These are phyloP conservation scores for Kradibia gibbosae DNA, from an alignment of 1,140 invertebrate genomes.

Conservation along the genomic window DNA sequence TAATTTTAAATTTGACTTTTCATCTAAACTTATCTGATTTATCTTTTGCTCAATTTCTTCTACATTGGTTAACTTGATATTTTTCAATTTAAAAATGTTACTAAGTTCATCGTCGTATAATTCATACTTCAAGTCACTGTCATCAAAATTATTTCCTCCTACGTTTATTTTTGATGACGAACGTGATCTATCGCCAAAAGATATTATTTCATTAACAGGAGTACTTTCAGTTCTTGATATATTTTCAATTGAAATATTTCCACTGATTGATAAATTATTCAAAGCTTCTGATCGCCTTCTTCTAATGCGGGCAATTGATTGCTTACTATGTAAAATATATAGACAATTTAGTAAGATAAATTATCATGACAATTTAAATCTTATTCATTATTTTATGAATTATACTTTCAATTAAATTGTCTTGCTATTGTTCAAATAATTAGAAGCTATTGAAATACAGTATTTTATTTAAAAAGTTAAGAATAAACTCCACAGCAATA, in stretches of 20 bases:
- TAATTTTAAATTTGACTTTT: slow-evolving; percentile 51
- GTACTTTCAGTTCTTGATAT: not conserved
- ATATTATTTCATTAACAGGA: slow-evolving; percentile 13
- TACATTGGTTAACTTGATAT: slow-evolving; percentile 50
- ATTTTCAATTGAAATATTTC: slow-evolving; percentile 23
- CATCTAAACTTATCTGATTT: slow-evolving; percentile 58
- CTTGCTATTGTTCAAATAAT: too few species aligned
- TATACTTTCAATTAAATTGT: too few species aligned
- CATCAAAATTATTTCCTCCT: slow-evolving; percentile 28
- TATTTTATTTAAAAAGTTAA: not conserved
- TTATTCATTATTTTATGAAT: not conserved
- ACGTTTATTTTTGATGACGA: slow-evolving; percentile 41
- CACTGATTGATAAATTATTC: not conserved
- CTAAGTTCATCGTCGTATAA: slow-evolving; percentile 53
- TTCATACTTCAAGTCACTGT: slow-evolving; percentile 47
- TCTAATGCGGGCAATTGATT: slow-evolving; percentile 4
- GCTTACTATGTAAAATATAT: slow-evolving; percentile 11
- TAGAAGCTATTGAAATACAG: too few species aligned
- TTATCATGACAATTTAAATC: slow-evolving; percentile 12
- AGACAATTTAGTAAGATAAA: not conserved
- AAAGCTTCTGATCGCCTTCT: slow-evolving; percentile 21
- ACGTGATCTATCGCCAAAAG: slow-evolving; percentile 12
- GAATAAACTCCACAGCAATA: not conserved
- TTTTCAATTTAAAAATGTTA: slow-evolving; percentile 57
- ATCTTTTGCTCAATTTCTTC: slow-evolving; percentile 57